phyloP scores from a whole-genome alignment of 1,140 invertebrate species.

The Drosophila subobscura region DNA sequence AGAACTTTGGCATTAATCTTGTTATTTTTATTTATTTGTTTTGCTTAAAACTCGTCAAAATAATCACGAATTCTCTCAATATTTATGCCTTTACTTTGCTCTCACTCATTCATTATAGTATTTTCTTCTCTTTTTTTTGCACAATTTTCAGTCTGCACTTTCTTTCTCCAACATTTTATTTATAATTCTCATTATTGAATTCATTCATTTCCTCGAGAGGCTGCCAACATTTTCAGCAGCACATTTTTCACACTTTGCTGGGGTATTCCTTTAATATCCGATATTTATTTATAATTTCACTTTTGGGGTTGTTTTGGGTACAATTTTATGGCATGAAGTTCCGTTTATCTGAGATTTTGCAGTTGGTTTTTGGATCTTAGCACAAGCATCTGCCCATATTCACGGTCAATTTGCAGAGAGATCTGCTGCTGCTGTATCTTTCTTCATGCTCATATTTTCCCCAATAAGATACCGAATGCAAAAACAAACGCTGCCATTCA shows the following conservation, averaged over 20 bases:
- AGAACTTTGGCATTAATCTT: background rate
- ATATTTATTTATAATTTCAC: background rate
- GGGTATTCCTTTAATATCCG: constrained; percentile 9
- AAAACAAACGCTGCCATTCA: constrained; percentile 73
- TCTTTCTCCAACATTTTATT: constrained; percentile 2
- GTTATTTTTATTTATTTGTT: background rate
- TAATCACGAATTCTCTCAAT: background rate
- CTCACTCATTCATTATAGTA: background rate
- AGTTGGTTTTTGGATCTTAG: constrained; percentile 1
- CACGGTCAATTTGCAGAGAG: constrained; percentile 70
- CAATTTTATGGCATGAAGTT: constrained; percentile 1
- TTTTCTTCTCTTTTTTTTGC: constrained; percentile 5
- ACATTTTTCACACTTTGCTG: constrained; percentile 28
- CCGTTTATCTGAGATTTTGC: background rate
- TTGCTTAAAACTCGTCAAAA: too few relatives aligned
- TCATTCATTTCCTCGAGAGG: constrained; percentile 16
- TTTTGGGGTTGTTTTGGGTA: background rate
- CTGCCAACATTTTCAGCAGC: constrained; percentile 14
- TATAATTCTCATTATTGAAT: constrained; percentile 15
- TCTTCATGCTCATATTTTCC: constrained; percentile 37
- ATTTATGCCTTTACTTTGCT: constrained; percentile 7
- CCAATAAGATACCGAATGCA: constrained; percentile 20
- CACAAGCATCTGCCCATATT: constrained; percentile 43
- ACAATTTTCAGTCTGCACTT: constrained; percentile 9
- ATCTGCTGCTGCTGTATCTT: constrained; percentile 21